Conservation (phyloP, 1,140 invertebrate species). For the Idris sp. region DNA sequence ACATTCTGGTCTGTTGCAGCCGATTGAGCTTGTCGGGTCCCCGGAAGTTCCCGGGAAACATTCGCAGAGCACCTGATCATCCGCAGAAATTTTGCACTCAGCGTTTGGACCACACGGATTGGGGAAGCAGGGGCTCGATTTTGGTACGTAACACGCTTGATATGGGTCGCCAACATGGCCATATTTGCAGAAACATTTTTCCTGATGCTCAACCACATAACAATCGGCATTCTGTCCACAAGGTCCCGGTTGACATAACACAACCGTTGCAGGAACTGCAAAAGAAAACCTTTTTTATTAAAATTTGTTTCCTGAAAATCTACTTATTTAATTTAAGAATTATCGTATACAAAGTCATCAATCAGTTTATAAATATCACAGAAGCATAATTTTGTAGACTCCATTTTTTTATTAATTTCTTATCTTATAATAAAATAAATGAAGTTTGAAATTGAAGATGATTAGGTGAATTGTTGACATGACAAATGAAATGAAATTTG, state of each 20-base stretch:
- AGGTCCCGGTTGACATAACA: constrained; percentile 85
- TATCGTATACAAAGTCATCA: not conserved
- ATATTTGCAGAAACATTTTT: constrained; percentile 87
- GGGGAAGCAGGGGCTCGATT: constrained; percentile 83
- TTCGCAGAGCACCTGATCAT: constrained; percentile 84
- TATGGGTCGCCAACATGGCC: constrained; percentile 88
- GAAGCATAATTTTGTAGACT: constrained; percentile 47
- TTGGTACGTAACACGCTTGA: constrained; percentile 82
- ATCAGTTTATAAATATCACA: constrained; percentile 29
- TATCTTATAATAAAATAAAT: constrained; percentile 4
- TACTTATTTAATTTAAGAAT: no score
- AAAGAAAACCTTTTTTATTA: constrained; percentile 3
- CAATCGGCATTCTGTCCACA: constrained; percentile 89
- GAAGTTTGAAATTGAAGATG: constrained; percentile 47
- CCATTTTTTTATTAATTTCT: constrained; percentile 10
- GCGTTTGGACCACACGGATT: constrained; percentile 89
- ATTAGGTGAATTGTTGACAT: constrained; percentile 13
- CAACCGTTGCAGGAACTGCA: constrained; percentile 62
- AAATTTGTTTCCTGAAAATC: not conserved
- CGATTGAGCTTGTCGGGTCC: constrained; percentile 84
- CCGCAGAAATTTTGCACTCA: constrained; percentile 82
- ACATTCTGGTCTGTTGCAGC: constrained; percentile 82
- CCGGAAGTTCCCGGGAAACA: constrained; percentile 87
- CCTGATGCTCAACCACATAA: constrained; percentile 85
- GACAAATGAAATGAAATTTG: constrained; percentile 21